These are phyloP conservation scores for Python bivittatus DNA, from an alignment of 2,113 vertebrate genomes.

Conservation along the genomic window DNA sequence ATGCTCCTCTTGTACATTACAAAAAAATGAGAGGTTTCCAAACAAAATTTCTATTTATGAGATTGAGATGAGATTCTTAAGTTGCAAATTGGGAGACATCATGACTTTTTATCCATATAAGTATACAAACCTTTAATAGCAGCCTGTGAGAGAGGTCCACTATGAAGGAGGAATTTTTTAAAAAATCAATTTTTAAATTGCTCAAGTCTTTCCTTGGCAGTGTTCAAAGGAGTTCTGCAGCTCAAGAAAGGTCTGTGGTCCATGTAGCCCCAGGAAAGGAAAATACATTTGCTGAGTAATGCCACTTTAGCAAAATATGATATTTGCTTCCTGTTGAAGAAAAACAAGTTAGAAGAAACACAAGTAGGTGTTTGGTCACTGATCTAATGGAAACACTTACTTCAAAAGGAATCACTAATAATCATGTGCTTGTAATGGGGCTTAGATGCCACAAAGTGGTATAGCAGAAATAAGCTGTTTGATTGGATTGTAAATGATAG, in stretches of 20 bases:
- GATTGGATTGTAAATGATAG: background rate
- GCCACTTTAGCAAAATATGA: background rate
- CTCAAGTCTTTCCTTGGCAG: background rate
- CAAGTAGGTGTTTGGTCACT: constrained; percentile 19
- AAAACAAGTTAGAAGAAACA: constrained; percentile 35
- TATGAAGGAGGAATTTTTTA: background rate
- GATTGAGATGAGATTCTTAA: background rate
- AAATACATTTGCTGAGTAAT: constrained; percentile 25
- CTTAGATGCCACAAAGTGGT: background rate
- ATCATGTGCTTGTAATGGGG: constrained; percentile 3
- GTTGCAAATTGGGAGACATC: background rate
- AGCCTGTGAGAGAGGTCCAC: background rate
- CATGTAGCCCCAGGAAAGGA: constrained; percentile 12
- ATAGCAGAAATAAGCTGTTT: constrained; percentile 29
- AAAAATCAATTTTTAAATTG: background rate
- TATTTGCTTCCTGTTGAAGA: constrained; percentile 24
- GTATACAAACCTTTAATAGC: background rate
- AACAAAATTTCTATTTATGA: background rate
- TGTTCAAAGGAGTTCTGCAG: background rate
- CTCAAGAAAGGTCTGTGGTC: background rate
- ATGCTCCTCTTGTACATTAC: background rate
- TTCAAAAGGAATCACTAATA: constrained; percentile 37
- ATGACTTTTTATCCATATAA: background rate
- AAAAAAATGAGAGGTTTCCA: constrained; percentile 7
- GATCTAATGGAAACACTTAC: background rate